Evolutionary conservation across 2,888 invertebrate species (phyloP).

Genomic region (Poecilus cupreus): DNA sequence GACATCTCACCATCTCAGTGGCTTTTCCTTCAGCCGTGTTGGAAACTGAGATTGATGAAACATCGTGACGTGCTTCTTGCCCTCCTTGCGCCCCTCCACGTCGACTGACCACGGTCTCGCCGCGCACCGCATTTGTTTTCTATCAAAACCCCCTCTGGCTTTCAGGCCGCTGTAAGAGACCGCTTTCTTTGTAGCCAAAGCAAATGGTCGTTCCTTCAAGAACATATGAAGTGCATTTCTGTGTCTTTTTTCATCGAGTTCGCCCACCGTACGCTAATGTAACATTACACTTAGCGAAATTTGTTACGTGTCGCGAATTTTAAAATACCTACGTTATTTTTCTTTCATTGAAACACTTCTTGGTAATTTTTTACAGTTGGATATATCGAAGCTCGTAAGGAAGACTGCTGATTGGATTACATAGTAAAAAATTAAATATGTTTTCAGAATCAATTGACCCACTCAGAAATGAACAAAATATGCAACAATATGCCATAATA

Average conservation of each 20-base stretch:
- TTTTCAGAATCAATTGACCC: too few relatives aligned
- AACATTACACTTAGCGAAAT: slow-evolving; percentile 55
- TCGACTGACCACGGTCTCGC: slow-evolving; percentile 65
- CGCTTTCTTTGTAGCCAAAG: slow-evolving; percentile 59
- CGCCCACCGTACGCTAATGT: slow-evolving; percentile 48
- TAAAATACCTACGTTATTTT: slow-evolving; percentile 25
- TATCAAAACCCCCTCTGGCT: slow-evolving; percentile 65
- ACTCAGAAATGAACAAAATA: too few relatives aligned
- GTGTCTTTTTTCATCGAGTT: slow-evolving; percentile 49
- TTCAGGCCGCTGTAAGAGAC: slow-evolving; percentile 40
- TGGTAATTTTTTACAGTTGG: too few relatives aligned
- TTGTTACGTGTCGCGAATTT: slow-evolving; percentile 52
- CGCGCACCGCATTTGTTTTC: slow-evolving; percentile 69
- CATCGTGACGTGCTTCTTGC: slow-evolving; percentile 27
- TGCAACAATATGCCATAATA: too few relatives aligned
- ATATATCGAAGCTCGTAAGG: too few relatives aligned
- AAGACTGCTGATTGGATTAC: too few relatives aligned
- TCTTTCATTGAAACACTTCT: too few relatives aligned
- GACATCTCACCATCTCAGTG: slow-evolving; percentile 2
- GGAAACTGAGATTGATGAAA: slow-evolving; percentile 55
- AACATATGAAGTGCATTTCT: slow-evolving; percentile 61
- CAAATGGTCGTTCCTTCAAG: slow-evolving; percentile 53
- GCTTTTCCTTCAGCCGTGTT: not conserved
- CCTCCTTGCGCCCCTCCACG: slow-evolving; percentile 6
- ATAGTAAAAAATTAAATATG: too few relatives aligned